Evolutionary conservation across 2,797 vertebrate species (phyloP).

Genomic region (Alfaro cultratus): DNA sequence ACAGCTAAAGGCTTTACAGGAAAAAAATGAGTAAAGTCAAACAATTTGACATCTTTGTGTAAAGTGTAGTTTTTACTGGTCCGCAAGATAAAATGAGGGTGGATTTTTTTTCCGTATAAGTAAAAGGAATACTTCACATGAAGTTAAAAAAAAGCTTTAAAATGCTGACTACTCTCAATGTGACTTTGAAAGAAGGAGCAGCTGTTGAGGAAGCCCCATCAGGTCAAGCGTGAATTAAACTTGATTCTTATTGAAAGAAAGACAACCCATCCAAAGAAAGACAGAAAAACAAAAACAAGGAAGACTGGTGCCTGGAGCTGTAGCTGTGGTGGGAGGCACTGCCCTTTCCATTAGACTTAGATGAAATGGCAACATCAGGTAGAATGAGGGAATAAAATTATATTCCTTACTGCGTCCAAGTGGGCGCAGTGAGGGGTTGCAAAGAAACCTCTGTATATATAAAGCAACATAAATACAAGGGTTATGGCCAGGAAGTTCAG

Average conservation of each 20-base stretch:
- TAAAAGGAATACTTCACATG: not conserved
- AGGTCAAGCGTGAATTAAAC: not conserved
- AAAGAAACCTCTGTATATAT: no score
- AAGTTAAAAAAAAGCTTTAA: not conserved
- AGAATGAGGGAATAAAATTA: no score
- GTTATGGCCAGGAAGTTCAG: no score
- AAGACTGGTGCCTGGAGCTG: no score
- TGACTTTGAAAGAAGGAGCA: not conserved
- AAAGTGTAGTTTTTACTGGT: slow-evolving; percentile 15
- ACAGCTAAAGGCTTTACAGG: slow-evolving; percentile 16
- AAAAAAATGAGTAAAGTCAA: slow-evolving; percentile 35
- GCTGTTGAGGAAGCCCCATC: not conserved
- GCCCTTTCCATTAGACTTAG: no score
- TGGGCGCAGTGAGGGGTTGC: no score
- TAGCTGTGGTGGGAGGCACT: no score
- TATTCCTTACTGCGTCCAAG: no score
- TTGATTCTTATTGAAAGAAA: not conserved
- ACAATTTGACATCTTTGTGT: slow-evolving; percentile 9
- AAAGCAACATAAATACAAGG: no score
- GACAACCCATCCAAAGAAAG: no score
- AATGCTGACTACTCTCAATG: not conserved
- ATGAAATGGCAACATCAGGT: no score
- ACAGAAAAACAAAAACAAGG: no score
- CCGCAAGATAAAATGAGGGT: not conserved
- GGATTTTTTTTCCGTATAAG: not conserved